Evolutionary conservation across 1,140 invertebrate species (phyloP).

Genomic region (Drosophila ficusphila): DNA sequence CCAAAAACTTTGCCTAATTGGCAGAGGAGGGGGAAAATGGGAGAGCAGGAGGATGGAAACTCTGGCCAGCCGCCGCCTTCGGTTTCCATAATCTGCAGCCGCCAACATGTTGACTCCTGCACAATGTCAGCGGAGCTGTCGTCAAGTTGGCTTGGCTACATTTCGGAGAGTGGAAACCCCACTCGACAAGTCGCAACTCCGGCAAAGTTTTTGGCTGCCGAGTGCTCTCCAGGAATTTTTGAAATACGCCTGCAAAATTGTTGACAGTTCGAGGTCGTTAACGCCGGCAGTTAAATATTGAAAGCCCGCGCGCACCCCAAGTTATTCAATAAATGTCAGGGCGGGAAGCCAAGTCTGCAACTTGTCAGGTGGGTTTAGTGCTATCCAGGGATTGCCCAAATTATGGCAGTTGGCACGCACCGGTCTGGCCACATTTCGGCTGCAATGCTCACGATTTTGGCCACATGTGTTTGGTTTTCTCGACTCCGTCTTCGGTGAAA

Average conservation of each 20-base stretch:
- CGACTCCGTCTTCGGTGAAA: slow-evolving; percentile 26
- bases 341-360: slow-evolving; percentile 27
- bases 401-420: slow-evolving; percentile 66
- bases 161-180: slow-evolving; percentile 35
- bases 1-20: slow-evolving; percentile 71
- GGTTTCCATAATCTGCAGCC: slow-evolving; percentile 66
- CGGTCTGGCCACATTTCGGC: background rate
- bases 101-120: slow-evolving; percentile 70
- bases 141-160: slow-evolving; percentile 47
- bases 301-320: slow-evolving; percentile 54
- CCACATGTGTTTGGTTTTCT: slow-evolving; percentile 17
- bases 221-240: slow-evolving; percentile 50
- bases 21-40: slow-evolving; percentile 21
- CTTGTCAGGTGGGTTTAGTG: slow-evolving; percentile 60
- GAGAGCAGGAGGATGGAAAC: background rate
- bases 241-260: slow-evolving; percentile 58
- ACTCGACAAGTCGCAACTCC: slow-evolving; percentile 63
- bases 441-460: slow-evolving; percentile 16
- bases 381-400: slow-evolving; percentile 58
- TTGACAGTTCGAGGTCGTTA: slow-evolving; percentile 69
- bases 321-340: slow-evolving; percentile 79
- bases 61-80: slow-evolving; percentile 27
- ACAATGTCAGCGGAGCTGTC: slow-evolving; percentile 66
- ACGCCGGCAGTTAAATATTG: slow-evolving; percentile 72
- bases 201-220: slow-evolving; percentile 56